Evolutionary conservation across 2,113 vertebrate genomes (phyloP).

Genomic region (Chloropsis hardwickii): DNA sequence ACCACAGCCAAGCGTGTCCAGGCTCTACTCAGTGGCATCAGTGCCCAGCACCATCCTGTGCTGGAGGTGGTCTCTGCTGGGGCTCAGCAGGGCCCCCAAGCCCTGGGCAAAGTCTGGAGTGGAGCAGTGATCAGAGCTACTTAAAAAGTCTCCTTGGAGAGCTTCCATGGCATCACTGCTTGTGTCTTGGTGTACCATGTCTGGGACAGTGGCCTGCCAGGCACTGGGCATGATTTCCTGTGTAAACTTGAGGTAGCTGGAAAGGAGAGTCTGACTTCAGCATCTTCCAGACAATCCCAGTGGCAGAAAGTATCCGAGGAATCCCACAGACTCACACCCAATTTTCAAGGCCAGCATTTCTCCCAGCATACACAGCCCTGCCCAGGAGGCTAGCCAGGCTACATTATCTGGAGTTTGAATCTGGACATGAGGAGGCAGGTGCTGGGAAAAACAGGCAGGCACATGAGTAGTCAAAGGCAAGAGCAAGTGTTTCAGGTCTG

Average conservation of each 20-base stretch:
- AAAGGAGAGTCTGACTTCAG: neutral
- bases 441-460: constrained; percentile 53
- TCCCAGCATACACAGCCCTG: constrained; percentile 46
- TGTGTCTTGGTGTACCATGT: neutral
- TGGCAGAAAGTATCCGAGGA: constrained; percentile 34
- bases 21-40: neutral
- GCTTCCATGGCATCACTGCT: accelerated
- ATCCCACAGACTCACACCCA: constrained; percentile 44
- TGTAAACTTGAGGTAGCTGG: neutral
- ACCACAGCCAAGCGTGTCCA: neutral
- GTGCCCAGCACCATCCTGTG: neutral
- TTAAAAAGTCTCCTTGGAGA: neutral
- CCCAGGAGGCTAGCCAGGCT: constrained; percentile 60
- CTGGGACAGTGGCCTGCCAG: neutral
- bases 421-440: constrained; percentile 67
- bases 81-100: neutral
- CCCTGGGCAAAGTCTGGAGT: neutral
- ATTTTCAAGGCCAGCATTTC: constrained; percentile 32
- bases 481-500: constrained; percentile 55
- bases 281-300: neutral
- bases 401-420: constrained; percentile 42
- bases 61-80: neutral
- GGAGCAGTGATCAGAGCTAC: neutral
- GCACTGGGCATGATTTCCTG: neutral
- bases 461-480: constrained; percentile 55